phyloP scores from a whole-genome alignment of 2,113 vertebrate species.

The Vombatus ursinus region DNA sequence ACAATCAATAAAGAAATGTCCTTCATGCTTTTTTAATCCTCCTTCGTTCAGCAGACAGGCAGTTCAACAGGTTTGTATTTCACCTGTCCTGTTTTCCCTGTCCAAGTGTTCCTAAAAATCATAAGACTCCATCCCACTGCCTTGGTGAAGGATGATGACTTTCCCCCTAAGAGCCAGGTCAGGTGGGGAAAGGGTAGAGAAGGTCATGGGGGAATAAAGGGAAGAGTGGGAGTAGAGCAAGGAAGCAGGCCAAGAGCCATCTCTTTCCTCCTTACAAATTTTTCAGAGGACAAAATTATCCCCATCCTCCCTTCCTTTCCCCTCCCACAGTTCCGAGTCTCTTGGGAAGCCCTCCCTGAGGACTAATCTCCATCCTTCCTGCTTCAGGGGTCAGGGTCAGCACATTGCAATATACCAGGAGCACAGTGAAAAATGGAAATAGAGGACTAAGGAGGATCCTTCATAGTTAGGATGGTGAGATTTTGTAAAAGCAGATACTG shows the following conservation, averaged over 20 bases:
- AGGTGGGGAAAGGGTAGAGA: background rate
- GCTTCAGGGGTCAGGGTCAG: background rate
- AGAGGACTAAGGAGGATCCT: background rate
- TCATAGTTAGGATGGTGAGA: background rate
- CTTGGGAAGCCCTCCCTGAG: background rate
- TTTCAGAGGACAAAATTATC: background rate
- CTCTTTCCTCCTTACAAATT: background rate
- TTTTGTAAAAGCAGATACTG: background rate
- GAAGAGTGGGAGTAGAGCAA: background rate
- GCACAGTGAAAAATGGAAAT: background rate
- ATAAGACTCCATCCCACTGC: background rate
- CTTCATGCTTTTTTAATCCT: background rate
- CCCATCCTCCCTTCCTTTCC: background rate
- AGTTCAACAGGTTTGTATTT: background rate
- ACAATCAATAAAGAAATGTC: background rate
- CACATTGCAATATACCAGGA: background rate
- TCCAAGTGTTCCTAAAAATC: background rate
- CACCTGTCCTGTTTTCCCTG: background rate
- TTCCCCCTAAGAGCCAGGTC: background rate
- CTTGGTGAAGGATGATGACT: background rate
- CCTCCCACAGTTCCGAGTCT: no score
- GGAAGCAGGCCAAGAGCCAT: background rate
- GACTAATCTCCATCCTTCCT: background rate
- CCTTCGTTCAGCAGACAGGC: background rate
- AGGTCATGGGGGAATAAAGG: background rate